Base-by-base conservation (phyloP, 2,888 invertebrate genomes). In the Pollenia angustigena region DNA sequence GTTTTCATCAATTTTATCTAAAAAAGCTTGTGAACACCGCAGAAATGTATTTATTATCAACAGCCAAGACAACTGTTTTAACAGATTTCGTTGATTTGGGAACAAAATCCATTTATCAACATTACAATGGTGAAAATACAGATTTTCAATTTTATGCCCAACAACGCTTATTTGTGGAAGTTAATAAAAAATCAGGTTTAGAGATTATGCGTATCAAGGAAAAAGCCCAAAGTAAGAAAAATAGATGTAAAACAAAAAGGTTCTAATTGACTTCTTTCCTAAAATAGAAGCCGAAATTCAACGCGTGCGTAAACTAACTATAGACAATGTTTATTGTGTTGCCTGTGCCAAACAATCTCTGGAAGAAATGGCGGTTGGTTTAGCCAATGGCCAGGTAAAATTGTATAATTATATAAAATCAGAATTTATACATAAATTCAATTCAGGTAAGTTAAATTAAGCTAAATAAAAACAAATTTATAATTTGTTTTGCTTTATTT, bases 141-240 rank as follows among this genome's bases (percentile, higher is more conserved):
- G 93, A 93, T 64, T 93, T 93, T 88, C 92, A 93, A 78, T 92
- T 93, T 58, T 92, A 92, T 74, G 89, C 90, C 3, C 89, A 90
- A 50, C 90, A 90, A 14, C 90, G 90, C 56, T 89, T 93, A 58
- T 91, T 93, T 62, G 89, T 93, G 1, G 92, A 92, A 82, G 90
- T 92, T 12, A 92, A 93, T 86, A 91, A 92, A 85, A 92, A 91
- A 76, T 90, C 91, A 56, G 92, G 92, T 0, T 87, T 93, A 58
- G 91, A 92, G 75, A 90, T 93, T 74, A 90, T 93, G 89, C 91
- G 92, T 11, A 91, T 93, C 4, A 92, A 90, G 81, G 91, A 92
- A 76, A 89, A 90, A 4, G 87, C 89, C 42, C 90, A 90, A 48
- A 88, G 92, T 92, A 89, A 88, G 74, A 7, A 60, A 23, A 50